Evolutionary conservation across 2,888 invertebrate species (phyloP).

Genomic region (Sphaerophoria rueppellii): DNA sequence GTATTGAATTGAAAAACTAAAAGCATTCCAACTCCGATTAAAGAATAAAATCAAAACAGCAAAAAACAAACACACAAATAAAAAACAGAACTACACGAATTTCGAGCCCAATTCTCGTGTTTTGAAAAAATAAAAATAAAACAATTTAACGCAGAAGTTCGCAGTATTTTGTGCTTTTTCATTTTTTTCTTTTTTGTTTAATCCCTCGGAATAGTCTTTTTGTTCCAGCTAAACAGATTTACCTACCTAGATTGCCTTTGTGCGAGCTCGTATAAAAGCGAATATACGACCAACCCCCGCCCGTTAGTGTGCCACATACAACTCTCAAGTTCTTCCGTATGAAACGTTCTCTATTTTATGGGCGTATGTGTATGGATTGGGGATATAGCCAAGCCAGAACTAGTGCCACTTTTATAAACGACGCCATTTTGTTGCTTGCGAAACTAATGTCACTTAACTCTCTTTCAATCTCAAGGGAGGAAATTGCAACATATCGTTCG

Average conservation of each 20-base stretch:
- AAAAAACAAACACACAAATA: slow-evolving; percentile 35
- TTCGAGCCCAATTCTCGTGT: slow-evolving; percentile 54
- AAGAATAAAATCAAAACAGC: slow-evolving; percentile 31
- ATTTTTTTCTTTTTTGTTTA: slow-evolving; percentile 10
- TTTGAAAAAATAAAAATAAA: slow-evolving; percentile 22
- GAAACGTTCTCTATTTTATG: background rate
- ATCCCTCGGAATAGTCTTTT: slow-evolving; percentile 39
- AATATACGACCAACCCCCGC: slow-evolving; percentile 11
- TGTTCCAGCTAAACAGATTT: slow-evolving; percentile 48
- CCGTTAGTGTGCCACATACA: slow-evolving; percentile 29
- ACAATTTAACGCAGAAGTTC: slow-evolving; percentile 55
- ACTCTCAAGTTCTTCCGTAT: slow-evolving; percentile 35
- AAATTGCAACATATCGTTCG: slow-evolving; percentile 48
- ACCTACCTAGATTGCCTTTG: slow-evolving; percentile 51
- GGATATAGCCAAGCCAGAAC: background rate
- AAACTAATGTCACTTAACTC: slow-evolving; percentile 34
- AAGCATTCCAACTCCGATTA: slow-evolving; percentile 41
- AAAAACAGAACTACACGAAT: slow-evolving; percentile 8
- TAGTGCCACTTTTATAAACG: background rate
- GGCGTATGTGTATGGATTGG: background rate
- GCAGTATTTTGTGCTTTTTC: background rate
- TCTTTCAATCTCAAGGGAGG: slow-evolving; percentile 34
- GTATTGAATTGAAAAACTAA: slow-evolving; percentile 35
- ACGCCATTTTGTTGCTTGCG: slow-evolving; percentile 26
- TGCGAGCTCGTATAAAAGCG: background rate